Percentiles rank a stretch among this genome's conserved stretches.
These are phyloP conservation scores for Rhynchonema sp. DNA, from an alignment of 2,888 invertebrate genomes.

Conservation along the genomic window DNA sequence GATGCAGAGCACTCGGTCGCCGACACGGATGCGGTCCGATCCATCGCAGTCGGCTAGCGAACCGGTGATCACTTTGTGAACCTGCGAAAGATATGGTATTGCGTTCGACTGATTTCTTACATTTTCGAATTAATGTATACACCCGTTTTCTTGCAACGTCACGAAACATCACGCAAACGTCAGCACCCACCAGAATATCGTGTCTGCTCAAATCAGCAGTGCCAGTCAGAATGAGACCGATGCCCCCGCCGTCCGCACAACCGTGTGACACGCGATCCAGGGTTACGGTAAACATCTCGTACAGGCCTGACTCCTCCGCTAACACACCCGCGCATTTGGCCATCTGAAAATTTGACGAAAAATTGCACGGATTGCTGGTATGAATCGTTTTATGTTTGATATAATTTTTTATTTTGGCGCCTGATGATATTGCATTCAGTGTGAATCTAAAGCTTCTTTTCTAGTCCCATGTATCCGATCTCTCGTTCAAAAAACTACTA, in stretches of 20 bases:
- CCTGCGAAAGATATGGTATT: conserved; percentile 36
- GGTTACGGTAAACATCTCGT: background rate
- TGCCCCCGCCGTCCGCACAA: background rate
- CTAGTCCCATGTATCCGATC: too few relatives aligned
- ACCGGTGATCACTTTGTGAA: conserved; percentile 64
- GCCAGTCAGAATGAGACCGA: conserved; percentile 1
- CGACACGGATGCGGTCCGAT: conserved; percentile 54
- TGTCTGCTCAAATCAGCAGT: background rate
- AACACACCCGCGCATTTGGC: background rate
- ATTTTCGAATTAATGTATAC: too few relatives aligned
- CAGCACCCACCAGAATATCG: background rate
- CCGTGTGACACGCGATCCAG: background rate
- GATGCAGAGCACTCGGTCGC: conserved; percentile 67
- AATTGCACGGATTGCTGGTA: too few relatives aligned
- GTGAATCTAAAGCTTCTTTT: too few relatives aligned
- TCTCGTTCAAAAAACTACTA: too few relatives aligned
- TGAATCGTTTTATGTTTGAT: too few relatives aligned
- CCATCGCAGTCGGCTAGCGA: conserved; percentile 61
- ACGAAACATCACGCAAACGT: background rate
- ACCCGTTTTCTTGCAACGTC: too few relatives aligned
- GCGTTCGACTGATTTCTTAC: too few relatives aligned
- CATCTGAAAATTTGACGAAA: too few relatives aligned
- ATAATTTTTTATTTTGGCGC: too few relatives aligned
- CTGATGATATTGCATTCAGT: too few relatives aligned
- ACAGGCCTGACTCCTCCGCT: background rate